A percentile compares a stretch with the other conserved stretches of the same genome.
phyloP scores from a whole-genome alignment of 2,888 invertebrate species.

The Drosophila merina region DNA sequence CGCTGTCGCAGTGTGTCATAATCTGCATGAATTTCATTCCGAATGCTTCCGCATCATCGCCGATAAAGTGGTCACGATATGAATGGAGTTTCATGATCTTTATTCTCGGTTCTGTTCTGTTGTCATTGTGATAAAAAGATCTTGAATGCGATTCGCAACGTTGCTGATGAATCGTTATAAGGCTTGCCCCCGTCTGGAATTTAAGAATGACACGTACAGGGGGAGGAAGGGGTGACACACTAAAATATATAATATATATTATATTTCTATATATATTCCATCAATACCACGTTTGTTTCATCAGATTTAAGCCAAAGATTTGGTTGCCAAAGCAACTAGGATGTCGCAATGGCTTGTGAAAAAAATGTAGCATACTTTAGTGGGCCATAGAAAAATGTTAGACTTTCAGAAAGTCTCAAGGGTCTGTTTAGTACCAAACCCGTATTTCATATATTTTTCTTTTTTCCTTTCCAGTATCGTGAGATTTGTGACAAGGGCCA shows the following conservation, averaged over 20 bases:
- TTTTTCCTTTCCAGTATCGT: conserved; percentile 86
- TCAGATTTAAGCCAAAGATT: background rate
- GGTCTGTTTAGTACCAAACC: too few species aligned
- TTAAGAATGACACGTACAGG: conserved; percentile 3
- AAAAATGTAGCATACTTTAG: conserved; percentile 2
- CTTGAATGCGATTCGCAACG: conserved; percentile 18
- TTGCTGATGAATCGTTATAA: conserved; percentile 11
- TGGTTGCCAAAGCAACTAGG: background rate
- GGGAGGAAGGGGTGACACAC: background rate
- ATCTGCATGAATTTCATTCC: conserved; percentile 30
- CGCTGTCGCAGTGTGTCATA: conserved; percentile 37
- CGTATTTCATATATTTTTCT: background rate
- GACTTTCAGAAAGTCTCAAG: too few species aligned
- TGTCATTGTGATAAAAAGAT: conserved; percentile 5
- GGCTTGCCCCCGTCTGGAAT: conserved; percentile 15
- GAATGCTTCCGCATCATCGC: conserved; percentile 45
- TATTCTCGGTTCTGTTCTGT: too few species aligned
- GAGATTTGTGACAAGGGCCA: conserved; percentile 87
- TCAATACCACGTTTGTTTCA: background rate
- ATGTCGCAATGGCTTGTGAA: background rate
- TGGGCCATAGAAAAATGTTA: background rate
- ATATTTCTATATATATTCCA: background rate
- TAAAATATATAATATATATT: too few species aligned
- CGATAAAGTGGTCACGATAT: conserved; percentile 37
- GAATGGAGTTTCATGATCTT: conserved; percentile 34